Conservation (phyloP, 2,113 vertebrate genomes). For the Pygoscelis antarcticus region DNA sequence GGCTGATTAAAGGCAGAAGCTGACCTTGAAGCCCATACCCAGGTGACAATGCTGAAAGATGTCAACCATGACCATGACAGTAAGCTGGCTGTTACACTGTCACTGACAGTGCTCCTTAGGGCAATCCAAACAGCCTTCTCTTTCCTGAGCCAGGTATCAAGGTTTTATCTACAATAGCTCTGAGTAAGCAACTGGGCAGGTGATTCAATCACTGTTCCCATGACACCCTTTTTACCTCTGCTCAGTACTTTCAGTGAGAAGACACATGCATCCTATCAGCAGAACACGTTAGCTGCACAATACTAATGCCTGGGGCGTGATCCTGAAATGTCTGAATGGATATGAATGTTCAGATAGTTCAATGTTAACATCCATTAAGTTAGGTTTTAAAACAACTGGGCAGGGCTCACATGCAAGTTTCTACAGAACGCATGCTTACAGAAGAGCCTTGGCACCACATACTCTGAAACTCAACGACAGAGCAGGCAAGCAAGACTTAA, state of each 20-base stretch:
- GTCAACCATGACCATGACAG: background rate
- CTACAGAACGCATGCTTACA: background rate
- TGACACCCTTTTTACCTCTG: background rate
- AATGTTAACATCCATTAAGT: background rate
- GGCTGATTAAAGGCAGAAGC: background rate
- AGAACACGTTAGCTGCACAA: background rate
- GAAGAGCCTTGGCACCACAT: background rate
- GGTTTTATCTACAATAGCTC: background rate
- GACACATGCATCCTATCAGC: background rate
- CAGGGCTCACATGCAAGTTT: background rate
- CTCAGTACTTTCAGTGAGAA: background rate
- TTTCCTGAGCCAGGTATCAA: background rate
- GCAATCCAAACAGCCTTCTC: background rate
- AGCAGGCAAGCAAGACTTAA: background rate
- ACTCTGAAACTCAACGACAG: background rate
- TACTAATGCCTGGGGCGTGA: background rate
- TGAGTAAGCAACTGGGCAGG: background rate
- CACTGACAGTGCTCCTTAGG: background rate
- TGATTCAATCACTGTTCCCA: background rate
- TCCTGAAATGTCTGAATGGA: background rate
- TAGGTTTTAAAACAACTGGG: background rate
- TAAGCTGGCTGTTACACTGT: background rate
- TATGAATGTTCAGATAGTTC: background rate
- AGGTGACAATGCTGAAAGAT: background rate
- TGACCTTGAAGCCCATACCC: background rate